Evolutionary conservation across 1,140 invertebrate genomes (phyloP).

Genomic region (Dryas iulia): DNA sequence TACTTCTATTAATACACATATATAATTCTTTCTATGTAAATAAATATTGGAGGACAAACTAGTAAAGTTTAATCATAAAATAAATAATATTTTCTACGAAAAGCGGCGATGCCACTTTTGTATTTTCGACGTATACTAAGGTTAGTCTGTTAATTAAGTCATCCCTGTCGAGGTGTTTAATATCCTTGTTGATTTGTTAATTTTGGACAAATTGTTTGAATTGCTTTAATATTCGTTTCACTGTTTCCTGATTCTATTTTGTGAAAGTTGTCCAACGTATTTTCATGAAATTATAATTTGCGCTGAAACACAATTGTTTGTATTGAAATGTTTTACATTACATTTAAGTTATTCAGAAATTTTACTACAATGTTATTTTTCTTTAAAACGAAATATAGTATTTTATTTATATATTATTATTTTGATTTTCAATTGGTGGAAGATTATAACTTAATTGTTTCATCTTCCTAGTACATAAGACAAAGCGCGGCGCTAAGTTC

Average conservation of each 20-base stretch:
- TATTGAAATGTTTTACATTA: neutral
- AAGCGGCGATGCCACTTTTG: neutral
- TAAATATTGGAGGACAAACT: too few species aligned
- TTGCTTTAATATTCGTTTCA: conserved; percentile 29
- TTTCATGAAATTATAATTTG: conserved; percentile 9
- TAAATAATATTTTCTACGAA: too few species aligned
- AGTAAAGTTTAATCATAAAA: too few species aligned
- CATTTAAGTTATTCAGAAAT: neutral
- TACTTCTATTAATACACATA: too few species aligned
- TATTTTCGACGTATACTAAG: neutral
- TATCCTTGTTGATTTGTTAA: conserved; percentile 63
- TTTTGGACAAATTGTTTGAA: conserved; percentile 44
- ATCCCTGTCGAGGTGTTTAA: conserved; percentile 52
- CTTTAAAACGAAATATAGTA: too few species aligned
- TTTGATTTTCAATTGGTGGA: too few species aligned
- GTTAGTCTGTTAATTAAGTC: conserved; percentile 64
- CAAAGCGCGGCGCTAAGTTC: too few species aligned
- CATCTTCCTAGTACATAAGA: too few species aligned
- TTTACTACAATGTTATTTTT: too few species aligned
- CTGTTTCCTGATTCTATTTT: neutral
- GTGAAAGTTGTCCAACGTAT: conserved; percentile 6
- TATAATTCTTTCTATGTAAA: too few species aligned
- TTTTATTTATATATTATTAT: too few species aligned
- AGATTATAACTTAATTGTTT: too few species aligned
- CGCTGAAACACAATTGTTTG: neutral